phyloP scores from a whole-genome alignment of 2,113 vertebrate genomes.

The Strix aluco region DNA sequence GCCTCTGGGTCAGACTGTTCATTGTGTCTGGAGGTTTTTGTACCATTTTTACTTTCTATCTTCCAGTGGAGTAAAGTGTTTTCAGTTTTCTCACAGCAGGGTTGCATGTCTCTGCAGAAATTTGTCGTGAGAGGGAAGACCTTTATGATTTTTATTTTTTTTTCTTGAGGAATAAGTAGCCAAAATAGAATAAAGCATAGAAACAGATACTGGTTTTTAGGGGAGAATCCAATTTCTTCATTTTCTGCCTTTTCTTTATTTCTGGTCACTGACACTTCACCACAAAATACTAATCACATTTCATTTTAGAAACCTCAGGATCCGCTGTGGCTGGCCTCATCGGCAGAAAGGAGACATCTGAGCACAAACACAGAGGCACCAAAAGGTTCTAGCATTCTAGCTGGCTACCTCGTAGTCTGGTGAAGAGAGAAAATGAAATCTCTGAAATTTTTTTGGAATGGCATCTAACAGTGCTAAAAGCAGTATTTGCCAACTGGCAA shows the following conservation, averaged over 20 bases:
- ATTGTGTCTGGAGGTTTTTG: neutral
- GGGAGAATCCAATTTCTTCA: neutral
- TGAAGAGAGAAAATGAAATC: neutral
- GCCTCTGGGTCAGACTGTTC: neutral
- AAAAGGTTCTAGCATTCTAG: neutral
- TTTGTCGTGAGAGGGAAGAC: neutral
- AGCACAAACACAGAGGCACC: neutral
- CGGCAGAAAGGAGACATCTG: neutral
- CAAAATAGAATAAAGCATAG: neutral
- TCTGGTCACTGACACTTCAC: conserved; percentile 38
- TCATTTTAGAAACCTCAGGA: conserved; percentile 45
- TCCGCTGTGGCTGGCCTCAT: neutral
- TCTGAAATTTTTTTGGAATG: conserved; percentile 19
- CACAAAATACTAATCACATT: conserved; percentile 6
- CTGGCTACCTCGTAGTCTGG: neutral
- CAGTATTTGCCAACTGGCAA: conserved; percentile 52
- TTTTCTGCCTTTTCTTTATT: conserved; percentile 26
- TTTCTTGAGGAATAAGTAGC: neutral
- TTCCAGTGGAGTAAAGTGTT: neutral
- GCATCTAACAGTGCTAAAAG: conserved; percentile 23
- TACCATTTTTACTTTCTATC: neutral
- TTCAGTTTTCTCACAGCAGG: neutral
- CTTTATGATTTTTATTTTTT: neutral
- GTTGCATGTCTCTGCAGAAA: neutral
- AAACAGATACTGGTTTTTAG: conserved; percentile 16